phyloP scores from a whole-genome alignment of 2,797 vertebrate species.

The Molossus alvarezi region DNA sequence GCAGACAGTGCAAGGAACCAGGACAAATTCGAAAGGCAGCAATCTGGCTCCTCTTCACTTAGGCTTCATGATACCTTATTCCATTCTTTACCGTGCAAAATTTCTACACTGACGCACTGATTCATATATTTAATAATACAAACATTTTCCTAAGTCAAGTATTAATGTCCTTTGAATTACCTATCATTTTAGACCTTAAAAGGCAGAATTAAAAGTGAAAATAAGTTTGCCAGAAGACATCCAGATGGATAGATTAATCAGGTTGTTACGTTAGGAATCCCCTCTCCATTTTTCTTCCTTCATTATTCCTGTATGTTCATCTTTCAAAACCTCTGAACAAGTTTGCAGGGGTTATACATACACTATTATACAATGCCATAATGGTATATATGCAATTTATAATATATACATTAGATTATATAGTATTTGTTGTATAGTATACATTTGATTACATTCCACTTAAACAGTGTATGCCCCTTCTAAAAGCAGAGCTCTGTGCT shows the following conservation, averaged over 20 bases:
- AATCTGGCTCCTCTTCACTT: not conserved
- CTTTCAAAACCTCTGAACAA: not conserved
- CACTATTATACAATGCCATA: not conserved
- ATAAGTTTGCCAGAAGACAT: constrained; percentile 28
- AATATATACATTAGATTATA: not conserved
- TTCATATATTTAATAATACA: constrained; percentile 50
- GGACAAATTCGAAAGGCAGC: not conserved
- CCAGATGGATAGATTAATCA: not conserved
- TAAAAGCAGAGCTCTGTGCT: not conserved
- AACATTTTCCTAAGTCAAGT: not conserved
- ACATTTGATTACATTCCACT: constrained; percentile 4
- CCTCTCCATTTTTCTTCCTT: not conserved
- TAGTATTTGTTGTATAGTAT: not conserved
- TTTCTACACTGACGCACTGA: not conserved
- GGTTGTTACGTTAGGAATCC: not conserved
- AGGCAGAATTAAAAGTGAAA: not conserved
- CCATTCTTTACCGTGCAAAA: not conserved
- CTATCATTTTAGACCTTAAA: constrained; percentile 46
- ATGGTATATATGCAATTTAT: not conserved
- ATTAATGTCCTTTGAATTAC: constrained; percentile 23
- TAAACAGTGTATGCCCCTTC: not conserved
- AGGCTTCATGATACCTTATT: not conserved
- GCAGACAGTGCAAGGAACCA: not conserved
- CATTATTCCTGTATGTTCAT: not conserved
- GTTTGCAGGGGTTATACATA: not conserved